Evolutionary conservation across 1,140 invertebrate genomes (phyloP).

Genomic region (Nilaparvata lugens): DNA sequence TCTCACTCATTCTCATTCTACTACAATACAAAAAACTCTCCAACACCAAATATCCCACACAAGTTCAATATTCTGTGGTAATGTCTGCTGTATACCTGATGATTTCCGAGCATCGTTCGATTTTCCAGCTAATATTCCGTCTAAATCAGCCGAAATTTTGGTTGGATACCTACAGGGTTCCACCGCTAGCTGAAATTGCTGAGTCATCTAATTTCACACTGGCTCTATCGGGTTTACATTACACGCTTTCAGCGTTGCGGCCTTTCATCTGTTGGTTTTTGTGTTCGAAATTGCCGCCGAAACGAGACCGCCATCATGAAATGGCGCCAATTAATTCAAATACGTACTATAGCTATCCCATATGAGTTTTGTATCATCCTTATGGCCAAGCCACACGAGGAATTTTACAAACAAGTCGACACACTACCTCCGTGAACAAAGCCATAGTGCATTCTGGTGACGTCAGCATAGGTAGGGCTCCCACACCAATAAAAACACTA

Average conservation of each 20-base stretch:
- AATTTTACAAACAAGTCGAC: too few relatives aligned
- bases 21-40: background rate
- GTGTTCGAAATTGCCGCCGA: too few relatives aligned
- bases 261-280: constrained; percentile 4
- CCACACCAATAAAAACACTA: too few relatives aligned
- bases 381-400: too few relatives aligned
- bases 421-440: too few relatives aligned
- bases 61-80: background rate
- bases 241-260: constrained; percentile 8
- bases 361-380: too few relatives aligned
- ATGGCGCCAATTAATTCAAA: too few relatives aligned
- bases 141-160: background rate
- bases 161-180: constrained; percentile 12
- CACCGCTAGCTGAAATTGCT: constrained; percentile 10
- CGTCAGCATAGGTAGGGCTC: too few relatives aligned
- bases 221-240: constrained; percentile 7
- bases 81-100: background rate
- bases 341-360: too few relatives aligned
- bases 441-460: too few relatives aligned
- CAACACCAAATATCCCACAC: background rate
- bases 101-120: constrained; percentile 3
- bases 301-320: too few relatives aligned
- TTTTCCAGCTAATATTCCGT: constrained; percentile 7
- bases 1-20: background rate
- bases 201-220: background rate